Conservation (phyloP, 2,797 vertebrate genomes). For the Dendrocincla fuliginosa region DNA sequence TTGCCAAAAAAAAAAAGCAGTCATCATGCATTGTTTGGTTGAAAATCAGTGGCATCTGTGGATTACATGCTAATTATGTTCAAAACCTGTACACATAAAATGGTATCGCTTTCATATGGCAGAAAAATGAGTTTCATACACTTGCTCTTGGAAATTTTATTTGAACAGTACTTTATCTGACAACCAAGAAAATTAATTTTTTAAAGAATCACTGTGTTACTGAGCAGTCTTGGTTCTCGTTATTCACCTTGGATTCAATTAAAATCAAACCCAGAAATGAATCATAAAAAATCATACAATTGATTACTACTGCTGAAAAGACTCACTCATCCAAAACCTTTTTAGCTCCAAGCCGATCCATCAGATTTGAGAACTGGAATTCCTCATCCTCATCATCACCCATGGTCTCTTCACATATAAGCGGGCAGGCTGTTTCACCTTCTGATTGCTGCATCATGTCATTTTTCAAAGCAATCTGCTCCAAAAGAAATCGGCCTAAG, state of each 20-base stretch:
- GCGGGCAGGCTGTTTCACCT: constrained; percentile 77
- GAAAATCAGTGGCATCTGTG: neutral
- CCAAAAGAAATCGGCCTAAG: constrained; percentile 86
- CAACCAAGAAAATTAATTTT: neutral
- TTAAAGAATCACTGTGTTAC: neutral
- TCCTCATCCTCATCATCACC: constrained; percentile 80
- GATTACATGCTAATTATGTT: neutral
- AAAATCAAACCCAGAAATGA: neutral
- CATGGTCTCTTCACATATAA: constrained; percentile 65
- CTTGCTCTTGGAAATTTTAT: neutral
- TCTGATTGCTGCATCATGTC: constrained; percentile 32
- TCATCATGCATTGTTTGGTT: neutral
- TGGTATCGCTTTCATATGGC: neutral
- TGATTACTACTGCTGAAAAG: neutral
- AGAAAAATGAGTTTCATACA: neutral
- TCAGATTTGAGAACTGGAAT: constrained; percentile 85
- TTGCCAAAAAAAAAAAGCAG: neutral
- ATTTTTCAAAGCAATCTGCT: constrained; percentile 66
- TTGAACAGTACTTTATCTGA: neutral
- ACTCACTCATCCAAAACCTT: constrained; percentile 89
- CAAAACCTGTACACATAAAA: neutral
- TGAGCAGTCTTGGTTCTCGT: neutral
- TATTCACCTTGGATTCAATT: neutral
- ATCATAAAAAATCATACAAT: neutral
- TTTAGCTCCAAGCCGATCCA: constrained; percentile 87